Base-by-base conservation (phyloP, 2,113 vertebrate genomes). In the Coryphaenoides rupestris region DNA sequence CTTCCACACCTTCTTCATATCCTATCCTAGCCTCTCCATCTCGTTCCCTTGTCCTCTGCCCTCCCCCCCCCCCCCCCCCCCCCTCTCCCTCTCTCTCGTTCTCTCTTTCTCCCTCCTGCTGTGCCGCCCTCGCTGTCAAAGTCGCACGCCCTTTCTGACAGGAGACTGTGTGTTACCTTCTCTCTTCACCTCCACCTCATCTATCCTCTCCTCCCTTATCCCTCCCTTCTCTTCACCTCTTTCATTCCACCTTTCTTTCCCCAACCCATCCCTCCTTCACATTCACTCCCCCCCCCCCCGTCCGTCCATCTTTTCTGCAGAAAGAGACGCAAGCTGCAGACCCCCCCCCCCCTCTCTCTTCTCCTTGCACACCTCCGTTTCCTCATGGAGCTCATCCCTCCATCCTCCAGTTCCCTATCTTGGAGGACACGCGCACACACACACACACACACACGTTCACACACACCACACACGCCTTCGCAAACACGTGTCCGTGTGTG, bases 241-340 rank as follows among this genome's bases (percentile, higher is more conserved):
- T 14, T 5, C 5, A 14, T 49, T 13, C 15, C 47, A 10, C 47
- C 47, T 4, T 17, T 49, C 47, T 1, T 14, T 17, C 47, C 17
- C 47, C 12, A 16, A 14, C 9, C 4, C 47, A 3, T 62, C 21
- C 28, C 19, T 53, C 52, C 52, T 53, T 19, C 23, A 21, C 9
- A 45, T 17, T 19, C 14, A 16, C 23, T 16, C 50, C 60, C 72
- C 63, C 28, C 69, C 59, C 9, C 59, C 73, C 63, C 68, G 55
- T 21, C 15, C 57, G 47, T 14, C 21, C 55, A 19, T 23, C 5
- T 26, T 21, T 28, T 14, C 24, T 10, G 28, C 28, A 10, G 1
- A 33, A 33, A 33, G 28, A 33, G 28, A 3, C 1, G 10, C 10
- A 3, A 7, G 10, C 28, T 33, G 28, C 28, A 33, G 10, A 24